A percentile compares a stretch with the other conserved stretches of the same genome.
Evolutionary conservation across 2,888 invertebrate species (phyloP).

Genomic region (Mesoligia furuncula): DNA sequence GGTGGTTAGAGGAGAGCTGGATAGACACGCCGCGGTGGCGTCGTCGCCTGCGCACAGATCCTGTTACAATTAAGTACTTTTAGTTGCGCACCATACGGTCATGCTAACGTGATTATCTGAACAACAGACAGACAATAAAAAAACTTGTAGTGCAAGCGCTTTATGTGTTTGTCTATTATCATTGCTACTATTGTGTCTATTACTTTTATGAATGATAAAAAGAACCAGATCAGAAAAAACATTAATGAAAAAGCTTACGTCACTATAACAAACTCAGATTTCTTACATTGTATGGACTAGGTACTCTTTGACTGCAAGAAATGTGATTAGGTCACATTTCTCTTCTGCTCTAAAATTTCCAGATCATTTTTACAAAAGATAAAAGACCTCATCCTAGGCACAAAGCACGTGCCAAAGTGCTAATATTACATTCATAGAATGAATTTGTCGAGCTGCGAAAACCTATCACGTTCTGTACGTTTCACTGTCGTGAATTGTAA

Average conservation of each 20-base stretch:
- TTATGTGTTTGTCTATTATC: neutral
- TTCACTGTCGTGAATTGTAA: conserved; percentile 56
- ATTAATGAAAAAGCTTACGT: neutral
- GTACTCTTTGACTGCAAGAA: neutral
- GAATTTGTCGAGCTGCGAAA: conserved; percentile 53
- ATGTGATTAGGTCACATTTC: conserved; percentile 3
- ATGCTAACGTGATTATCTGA: conserved; percentile 13
- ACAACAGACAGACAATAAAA: neutral
- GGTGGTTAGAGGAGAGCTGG: conserved; percentile 72
- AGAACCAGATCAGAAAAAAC: neutral
- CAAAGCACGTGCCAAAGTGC: conserved; percentile 46
- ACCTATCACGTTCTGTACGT: conserved; percentile 48
- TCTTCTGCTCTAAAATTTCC: neutral
- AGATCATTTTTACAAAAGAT: conserved; percentile 26
- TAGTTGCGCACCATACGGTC: conserved; percentile 59
- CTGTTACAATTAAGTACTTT: conserved; percentile 71
- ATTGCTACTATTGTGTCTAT: neutral
- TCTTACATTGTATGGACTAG: neutral
- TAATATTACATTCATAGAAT: conserved; percentile 55
- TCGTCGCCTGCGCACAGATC: conserved; percentile 61
- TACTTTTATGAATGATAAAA: neutral
- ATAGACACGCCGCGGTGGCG: conserved; percentile 73
- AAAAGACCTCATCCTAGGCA: conserved; percentile 36
- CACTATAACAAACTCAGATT: neutral
- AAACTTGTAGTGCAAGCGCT: neutral